phyloP scores from a whole-genome alignment of 1,140 invertebrate species.

The Solen grandis region DNA sequence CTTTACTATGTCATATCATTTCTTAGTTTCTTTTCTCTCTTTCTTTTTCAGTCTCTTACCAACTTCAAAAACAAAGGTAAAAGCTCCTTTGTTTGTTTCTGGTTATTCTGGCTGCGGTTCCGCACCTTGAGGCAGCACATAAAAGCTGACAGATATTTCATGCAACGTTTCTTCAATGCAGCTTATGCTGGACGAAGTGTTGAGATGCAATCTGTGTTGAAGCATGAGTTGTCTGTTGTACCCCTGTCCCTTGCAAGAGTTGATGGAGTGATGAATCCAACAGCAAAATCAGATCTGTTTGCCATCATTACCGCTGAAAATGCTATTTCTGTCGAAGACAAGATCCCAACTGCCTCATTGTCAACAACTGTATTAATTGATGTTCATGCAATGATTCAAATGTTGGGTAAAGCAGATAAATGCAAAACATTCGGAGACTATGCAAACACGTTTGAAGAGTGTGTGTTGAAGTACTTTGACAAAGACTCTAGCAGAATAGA shows the following conservation, averaged over 20 bases:
- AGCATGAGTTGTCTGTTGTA: neutral
- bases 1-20: too few species aligned
- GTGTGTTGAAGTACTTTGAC: neutral
- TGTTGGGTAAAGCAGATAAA: neutral
- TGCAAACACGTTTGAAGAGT: neutral
- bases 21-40: too few species aligned
- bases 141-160: slow-evolving; percentile 26
- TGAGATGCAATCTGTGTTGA: neutral
- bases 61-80: too few species aligned
- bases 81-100: too few species aligned
- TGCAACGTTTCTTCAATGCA: slow-evolving; percentile 13
- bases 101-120: too few species aligned
- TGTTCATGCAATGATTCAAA: slow-evolving; percentile 18
- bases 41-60: too few species aligned
- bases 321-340: neutral
- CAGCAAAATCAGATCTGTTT: neutral
- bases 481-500: neutral
- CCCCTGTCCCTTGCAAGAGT: slow-evolving; percentile 1
- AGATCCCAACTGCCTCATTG: neutral
- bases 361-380: neutral
- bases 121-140: too few species aligned
- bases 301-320: slow-evolving; percentile 2
- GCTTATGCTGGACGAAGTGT: neutral
- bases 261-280: slow-evolving; percentile 3
- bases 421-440: slow-evolving; percentile 19